Percentiles rank a stretch among this genome's conserved stretches.
phyloP scores from a whole-genome alignment of 2,888 invertebrate species.

The Acrocyrtus sp. region DNA sequence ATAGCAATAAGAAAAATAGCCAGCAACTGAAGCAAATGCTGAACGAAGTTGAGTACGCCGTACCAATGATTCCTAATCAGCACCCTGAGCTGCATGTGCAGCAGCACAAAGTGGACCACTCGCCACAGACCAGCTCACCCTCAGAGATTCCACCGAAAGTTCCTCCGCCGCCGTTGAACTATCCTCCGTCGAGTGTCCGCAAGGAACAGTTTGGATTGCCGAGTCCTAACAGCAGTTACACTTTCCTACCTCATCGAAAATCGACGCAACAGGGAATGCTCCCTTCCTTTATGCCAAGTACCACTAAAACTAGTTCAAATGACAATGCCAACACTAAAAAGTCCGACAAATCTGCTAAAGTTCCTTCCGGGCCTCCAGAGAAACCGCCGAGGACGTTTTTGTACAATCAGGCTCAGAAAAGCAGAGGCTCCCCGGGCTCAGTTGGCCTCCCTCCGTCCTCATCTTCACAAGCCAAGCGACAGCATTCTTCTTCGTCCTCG shows the following conservation, averaged over 20 bases:
- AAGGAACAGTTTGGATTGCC: slow-evolving; percentile 52
- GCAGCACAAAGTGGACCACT: not conserved
- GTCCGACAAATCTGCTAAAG: too few relatives aligned
- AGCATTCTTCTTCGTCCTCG: slow-evolving; percentile 50
- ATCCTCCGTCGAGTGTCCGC: slow-evolving; percentile 46
- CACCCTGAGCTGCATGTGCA: slow-evolving; percentile 2
- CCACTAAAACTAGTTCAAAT: too few relatives aligned
- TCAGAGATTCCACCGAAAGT: slow-evolving; percentile 44
- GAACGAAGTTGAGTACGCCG: slow-evolving; percentile 54
- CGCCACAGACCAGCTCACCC: not conserved
- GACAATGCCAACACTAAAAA: too few relatives aligned
- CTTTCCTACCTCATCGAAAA: slow-evolving; percentile 39
- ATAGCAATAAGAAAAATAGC: slow-evolving; percentile 12
- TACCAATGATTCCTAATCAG: slow-evolving; percentile 45
- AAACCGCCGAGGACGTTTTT: slow-evolving; percentile 78
- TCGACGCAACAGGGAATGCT: slow-evolving; percentile 18
- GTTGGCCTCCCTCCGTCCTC: slow-evolving; percentile 40
- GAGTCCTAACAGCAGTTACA: slow-evolving; percentile 39
- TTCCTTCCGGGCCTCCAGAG: slow-evolving; percentile 71
- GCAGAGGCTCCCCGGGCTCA: slow-evolving; percentile 25
- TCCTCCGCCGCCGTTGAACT: slow-evolving; percentile 48
- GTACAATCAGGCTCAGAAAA: slow-evolving; percentile 55
- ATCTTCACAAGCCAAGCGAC: slow-evolving; percentile 44
- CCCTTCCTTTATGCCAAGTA: not conserved
- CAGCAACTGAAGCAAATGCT: slow-evolving; percentile 33